A percentile compares a stretch with the other conserved stretches of the same genome.
Conservation (phyloP, 1,140 invertebrate genomes). For the Arctopsyche grandis region DNA sequence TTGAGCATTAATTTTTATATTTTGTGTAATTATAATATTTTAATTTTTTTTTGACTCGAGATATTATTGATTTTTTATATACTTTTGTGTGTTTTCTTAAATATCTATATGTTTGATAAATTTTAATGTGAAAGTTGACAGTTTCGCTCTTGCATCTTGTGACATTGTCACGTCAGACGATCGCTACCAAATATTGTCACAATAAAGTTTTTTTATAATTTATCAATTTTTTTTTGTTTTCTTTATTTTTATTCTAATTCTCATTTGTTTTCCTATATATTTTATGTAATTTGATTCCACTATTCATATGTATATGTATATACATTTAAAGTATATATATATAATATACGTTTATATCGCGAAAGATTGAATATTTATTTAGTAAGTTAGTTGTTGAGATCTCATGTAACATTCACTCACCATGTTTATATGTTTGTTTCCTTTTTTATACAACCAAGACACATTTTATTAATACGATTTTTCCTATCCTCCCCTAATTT, state of each 20-base stretch:
- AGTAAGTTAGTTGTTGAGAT: constrained; percentile 32
- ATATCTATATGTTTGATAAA: constrained; percentile 36
- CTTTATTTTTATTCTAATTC: constrained; percentile 38
- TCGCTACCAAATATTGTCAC: constrained; percentile 55
- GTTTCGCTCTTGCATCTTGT: constrained; percentile 32
- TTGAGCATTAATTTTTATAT: constrained; percentile 50
- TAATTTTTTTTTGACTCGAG: constrained; percentile 33
- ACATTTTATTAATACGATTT: neutral
- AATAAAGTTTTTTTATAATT: constrained; percentile 53
- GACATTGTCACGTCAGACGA: constrained; percentile 45
- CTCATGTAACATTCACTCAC: constrained; percentile 27
- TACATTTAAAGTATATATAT: neutral
- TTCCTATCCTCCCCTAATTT: neutral
- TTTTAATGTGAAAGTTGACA: constrained; percentile 40
- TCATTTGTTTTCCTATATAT: constrained; percentile 52
- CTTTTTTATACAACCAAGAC: neutral
- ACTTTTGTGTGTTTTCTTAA: constrained; percentile 39
- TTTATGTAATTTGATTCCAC: constrained; percentile 41
- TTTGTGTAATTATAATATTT: constrained; percentile 52
- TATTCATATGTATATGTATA: neutral
- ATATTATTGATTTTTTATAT: constrained; percentile 47
- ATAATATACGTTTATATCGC: neutral
- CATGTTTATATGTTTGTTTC: neutral
- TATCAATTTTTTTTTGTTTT: constrained; percentile 51
- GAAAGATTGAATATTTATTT: constrained; percentile 33